A percentile compares a stretch with the other conserved stretches of the same genome.
These are phyloP conservation scores for Beaufortia kweichowensis DNA, from an alignment of 2,113 vertebrate species.

Conservation along the genomic window DNA sequence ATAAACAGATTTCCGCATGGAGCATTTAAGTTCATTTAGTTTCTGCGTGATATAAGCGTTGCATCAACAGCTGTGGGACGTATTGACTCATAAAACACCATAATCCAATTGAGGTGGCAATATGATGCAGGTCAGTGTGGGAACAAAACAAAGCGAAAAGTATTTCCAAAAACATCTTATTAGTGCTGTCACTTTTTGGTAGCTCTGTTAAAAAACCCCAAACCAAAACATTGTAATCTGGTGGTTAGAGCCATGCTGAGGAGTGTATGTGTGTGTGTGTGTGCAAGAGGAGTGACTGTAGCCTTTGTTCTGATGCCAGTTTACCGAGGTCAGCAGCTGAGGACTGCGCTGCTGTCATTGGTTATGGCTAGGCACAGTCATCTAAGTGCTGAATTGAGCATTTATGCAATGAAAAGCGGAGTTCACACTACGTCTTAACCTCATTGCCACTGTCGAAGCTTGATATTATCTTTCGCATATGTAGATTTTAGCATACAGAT, in stretches of 20 bases:
- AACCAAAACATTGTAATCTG: background rate
- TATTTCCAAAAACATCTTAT: no score
- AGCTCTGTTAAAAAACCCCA: background rate
- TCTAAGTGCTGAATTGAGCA: conserved; percentile 73
- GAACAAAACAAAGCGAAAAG: background rate
- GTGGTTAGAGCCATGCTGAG: conserved; percentile 1
- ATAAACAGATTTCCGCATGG: conserved; percentile 25
- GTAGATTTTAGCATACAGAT: conserved; percentile 15
- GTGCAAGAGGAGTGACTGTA: conserved; percentile 60
- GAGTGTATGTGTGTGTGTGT: conserved; percentile 46
- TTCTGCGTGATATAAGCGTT: conserved; percentile 7
- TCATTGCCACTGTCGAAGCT: conserved; percentile 33
- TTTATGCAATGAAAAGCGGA: conserved; percentile 74
- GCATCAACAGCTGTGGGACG: background rate
- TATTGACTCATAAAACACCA: conserved; percentile 19
- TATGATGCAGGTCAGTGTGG: background rate
- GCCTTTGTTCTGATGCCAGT: conserved; percentile 72
- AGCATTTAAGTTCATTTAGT: conserved; percentile 19
- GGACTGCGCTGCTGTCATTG: conserved; percentile 71
- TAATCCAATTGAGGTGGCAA: conserved; percentile 21
- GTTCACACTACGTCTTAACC: conserved; percentile 64
- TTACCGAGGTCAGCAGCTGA: conserved; percentile 75
- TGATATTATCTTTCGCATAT: conserved; percentile 5
- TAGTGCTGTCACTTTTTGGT: background rate
- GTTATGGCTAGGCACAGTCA: conserved; percentile 71